These are phyloP conservation scores for Platalea minor DNA, from an alignment of 2,797 vertebrate species.

Conservation along the genomic window DNA sequence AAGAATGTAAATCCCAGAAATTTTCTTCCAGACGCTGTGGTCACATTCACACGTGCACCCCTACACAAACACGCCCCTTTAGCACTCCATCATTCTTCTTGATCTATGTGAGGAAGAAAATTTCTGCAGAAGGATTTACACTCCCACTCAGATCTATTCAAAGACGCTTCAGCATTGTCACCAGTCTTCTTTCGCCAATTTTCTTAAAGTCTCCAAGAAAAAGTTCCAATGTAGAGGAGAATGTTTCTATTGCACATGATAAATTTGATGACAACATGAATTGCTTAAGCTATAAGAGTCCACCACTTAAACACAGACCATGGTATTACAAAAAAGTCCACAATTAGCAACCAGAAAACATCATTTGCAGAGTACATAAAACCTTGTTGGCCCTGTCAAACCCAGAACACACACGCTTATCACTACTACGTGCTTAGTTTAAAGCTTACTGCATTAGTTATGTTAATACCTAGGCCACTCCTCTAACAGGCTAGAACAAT, in stretches of 20 bases:
- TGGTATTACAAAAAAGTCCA: neutral
- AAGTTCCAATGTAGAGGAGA: neutral
- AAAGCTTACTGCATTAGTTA: neutral
- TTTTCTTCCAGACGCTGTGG: neutral
- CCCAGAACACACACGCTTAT: neutral
- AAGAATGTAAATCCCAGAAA: neutral
- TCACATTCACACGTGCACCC: rapidly evolving
- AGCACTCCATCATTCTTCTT: neutral
- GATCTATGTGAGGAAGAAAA: neutral
- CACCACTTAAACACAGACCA: neutral
- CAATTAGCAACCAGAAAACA: neutral
- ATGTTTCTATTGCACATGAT: neutral
- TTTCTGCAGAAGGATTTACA: neutral
- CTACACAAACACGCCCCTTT: neutral
- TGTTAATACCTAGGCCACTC: neutral
- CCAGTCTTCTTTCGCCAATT: neutral
- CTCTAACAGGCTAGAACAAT: neutral
- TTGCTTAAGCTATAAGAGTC: neutral
- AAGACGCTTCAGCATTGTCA: neutral
- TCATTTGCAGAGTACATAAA: neutral
- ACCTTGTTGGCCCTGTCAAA: neutral
- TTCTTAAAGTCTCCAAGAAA: neutral
- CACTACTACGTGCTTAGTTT: neutral
- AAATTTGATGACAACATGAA: neutral
- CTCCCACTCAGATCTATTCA: neutral